Evolutionary conservation across 2,113 vertebrate genomes (phyloP), one percentile per base, ranked within the genome.

Genomic region (Aegypius monachus): DNA sequence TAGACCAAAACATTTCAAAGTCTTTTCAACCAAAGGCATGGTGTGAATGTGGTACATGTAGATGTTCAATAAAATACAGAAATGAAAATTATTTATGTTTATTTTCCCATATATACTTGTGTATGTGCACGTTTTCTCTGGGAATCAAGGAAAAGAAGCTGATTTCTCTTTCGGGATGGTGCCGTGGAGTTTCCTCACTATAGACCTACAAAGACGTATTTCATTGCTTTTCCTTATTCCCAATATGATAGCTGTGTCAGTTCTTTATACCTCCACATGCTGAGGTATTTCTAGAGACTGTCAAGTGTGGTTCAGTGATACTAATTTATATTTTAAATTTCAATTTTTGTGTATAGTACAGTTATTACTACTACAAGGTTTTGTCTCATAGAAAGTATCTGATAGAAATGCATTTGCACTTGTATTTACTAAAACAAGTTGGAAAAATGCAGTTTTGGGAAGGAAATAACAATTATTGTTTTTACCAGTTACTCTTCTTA

Each of bases 221-320:
- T 59, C 7, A 4, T 11, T 74, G 42, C 5, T 32, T 32, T 52
- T 43, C 0, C 0, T 58, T 48, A 15, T 29, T 67, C 16, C 45
- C 47, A 38, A 7, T 29, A 8, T 7, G 42, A 62, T 26, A 31
- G 27, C 14, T 21, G 31, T 40, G 32, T 32, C 66, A 34, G 1
- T 31, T 23, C 65, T 62, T 27, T 61, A 19, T 34, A 29, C 36
- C 62, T 86, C 56, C 14, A 31, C 10, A 0, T 25, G 40, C 50
- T 78, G 79, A 21, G 43, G 43, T 38, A 0, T 31, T 87, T 71
- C 34, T 36, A 25, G 61, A 25, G 32, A 11, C 66, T 74, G 34
- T 58, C 18, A 48, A 34, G 16, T 70, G 17, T 56, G 16, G 14
- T 31, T 61, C 48, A 61, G 34, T 32, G 31, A 32, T 52, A 12